Base-by-base conservation (phyloP, 2,888 invertebrate genomes). In the Helobdella robusta region DNA sequence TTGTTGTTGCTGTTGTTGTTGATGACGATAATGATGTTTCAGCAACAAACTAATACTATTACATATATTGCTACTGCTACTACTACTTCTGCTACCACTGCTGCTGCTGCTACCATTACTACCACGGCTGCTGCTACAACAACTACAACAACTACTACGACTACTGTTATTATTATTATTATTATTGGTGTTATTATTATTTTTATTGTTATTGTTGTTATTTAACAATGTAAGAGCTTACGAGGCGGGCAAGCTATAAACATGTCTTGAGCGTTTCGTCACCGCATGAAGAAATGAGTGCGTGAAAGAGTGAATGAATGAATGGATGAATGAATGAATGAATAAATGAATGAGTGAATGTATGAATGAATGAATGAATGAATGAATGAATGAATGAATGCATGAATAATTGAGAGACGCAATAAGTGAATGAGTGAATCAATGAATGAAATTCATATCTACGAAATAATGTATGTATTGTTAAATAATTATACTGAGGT, bases 311-410 rank as follows among this genome's bases (percentile, higher is more conserved):
- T 40, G 44, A 40, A n/a, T 40, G 44, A 40, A n/a, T 40, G 44
- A 40, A n/a, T 40, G 44, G n/a, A n/a, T 40, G 44, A 40, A n/a
- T 40, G 44, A 40, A n/a, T 40, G 44, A 40, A n/a, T 40, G 44
- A 40, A n/a, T 40, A n/a, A 40, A n/a, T 40, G 44, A 40, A n/a
- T 40, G 44, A 40, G 44, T 40, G 44, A 40, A n/a, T 40, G 44
- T 15, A n/a, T 40, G 44, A 40, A n/a, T 40, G 44, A 40, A n/a
- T 40, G 44, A 40, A n/a, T 40, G 44, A 40, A n/a, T 40, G 44
- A 40, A n/a, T 40, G 44, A 40, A n/a, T 40, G 44, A 40, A n/a
- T 40, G 44, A 40, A n/a, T 40, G 44, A 40, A n/a, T 40, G 44
- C 11, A n/a, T 40, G 44, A 40, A n/a, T 40, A n/a, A 40, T 11